These are phyloP conservation scores for Athetis lepigone DNA, from an alignment of 2,888 invertebrate species.

Conservation along the genomic window DNA sequence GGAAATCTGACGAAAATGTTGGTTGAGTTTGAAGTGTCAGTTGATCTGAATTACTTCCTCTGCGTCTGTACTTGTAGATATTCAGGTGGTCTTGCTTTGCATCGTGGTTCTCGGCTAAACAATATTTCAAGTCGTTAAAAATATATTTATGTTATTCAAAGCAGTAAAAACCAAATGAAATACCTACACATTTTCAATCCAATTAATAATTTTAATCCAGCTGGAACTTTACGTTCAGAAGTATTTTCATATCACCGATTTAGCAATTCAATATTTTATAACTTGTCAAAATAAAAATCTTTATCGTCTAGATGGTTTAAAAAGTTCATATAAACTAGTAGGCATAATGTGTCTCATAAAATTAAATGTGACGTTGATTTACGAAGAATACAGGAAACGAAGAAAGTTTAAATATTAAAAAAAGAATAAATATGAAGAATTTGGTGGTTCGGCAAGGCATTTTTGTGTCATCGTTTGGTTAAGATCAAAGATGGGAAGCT, in stretches of 20 bases:
- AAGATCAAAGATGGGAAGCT: slow-evolving; percentile 64
- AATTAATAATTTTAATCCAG: slow-evolving; percentile 17
- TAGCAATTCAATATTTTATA: slow-evolving; percentile 45
- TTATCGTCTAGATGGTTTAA: slow-evolving; percentile 61
- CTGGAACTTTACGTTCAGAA: slow-evolving; percentile 23
- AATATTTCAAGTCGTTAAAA: slow-evolving; percentile 16
- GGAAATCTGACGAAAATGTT: slow-evolving; percentile 11
- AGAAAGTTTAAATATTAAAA: slow-evolving; percentile 15
- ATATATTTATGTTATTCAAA: not conserved
- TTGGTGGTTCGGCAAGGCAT: slow-evolving; percentile 44
- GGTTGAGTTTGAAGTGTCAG: not conserved
- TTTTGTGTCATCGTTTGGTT: slow-evolving; percentile 58
- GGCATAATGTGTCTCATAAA: slow-evolving; percentile 48
- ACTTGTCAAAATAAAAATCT: slow-evolving; percentile 54
- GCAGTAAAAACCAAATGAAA: not conserved
- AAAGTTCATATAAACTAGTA: slow-evolving; percentile 60
- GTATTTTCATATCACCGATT: slow-evolving; percentile 25
- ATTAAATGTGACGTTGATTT: slow-evolving; percentile 43
- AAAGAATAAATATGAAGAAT: slow-evolving; percentile 20
- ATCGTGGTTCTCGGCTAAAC: slow-evolving; percentile 57
- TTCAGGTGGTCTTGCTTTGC: slow-evolving; percentile 66
- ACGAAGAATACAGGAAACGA: slow-evolving; percentile 39
- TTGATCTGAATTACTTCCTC: slow-evolving; percentile 67
- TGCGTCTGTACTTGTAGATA: slow-evolving; percentile 79
- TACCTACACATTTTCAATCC: slow-evolving; percentile 53